phyloP scores from a whole-genome alignment of 2,888 invertebrate species.

The Mellilla xanthometata region DNA sequence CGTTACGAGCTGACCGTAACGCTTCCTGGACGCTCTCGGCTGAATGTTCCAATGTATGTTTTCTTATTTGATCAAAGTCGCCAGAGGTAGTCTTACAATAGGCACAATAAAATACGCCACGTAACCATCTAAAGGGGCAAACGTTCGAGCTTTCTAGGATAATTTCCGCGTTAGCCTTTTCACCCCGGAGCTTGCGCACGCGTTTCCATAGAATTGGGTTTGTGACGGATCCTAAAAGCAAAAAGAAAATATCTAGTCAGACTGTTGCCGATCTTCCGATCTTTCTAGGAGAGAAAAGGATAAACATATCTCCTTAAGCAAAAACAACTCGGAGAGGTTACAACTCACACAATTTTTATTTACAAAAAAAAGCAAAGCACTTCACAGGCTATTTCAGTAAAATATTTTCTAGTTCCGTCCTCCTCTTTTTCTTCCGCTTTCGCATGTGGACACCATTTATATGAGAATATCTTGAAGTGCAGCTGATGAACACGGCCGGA shows the following conservation, averaged over 20 bases:
- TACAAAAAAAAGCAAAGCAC: too few relatives aligned
- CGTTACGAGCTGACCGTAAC: neutral
- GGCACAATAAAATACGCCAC: constrained; percentile 59
- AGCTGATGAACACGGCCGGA: constrained; percentile 51
- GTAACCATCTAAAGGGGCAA: constrained; percentile 65
- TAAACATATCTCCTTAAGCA: too few relatives aligned
- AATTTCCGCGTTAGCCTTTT: constrained; percentile 68
- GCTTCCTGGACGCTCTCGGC: constrained; percentile 42
- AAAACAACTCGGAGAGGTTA: too few relatives aligned
- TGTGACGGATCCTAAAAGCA: constrained; percentile 64
- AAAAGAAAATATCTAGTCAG: too few relatives aligned
- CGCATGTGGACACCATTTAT: constrained; percentile 56
- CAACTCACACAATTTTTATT: too few relatives aligned
- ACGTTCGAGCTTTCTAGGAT: constrained; percentile 66
- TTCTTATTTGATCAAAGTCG: constrained; percentile 51
- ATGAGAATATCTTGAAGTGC: constrained; percentile 61
- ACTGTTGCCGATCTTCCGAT: too few relatives aligned
- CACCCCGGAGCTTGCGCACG: constrained; percentile 63
- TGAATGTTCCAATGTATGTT: constrained; percentile 51
- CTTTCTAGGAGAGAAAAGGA: too few relatives aligned
- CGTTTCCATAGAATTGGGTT: constrained; percentile 60
- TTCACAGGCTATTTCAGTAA: constrained; percentile 4
- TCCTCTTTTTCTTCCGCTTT: constrained; percentile 31
- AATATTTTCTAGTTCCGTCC: constrained; percentile 5
- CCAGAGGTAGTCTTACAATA: constrained; percentile 56